Base-by-base conservation (phyloP, 2,888 invertebrate species). In the Drosophila barbarae region DNA sequence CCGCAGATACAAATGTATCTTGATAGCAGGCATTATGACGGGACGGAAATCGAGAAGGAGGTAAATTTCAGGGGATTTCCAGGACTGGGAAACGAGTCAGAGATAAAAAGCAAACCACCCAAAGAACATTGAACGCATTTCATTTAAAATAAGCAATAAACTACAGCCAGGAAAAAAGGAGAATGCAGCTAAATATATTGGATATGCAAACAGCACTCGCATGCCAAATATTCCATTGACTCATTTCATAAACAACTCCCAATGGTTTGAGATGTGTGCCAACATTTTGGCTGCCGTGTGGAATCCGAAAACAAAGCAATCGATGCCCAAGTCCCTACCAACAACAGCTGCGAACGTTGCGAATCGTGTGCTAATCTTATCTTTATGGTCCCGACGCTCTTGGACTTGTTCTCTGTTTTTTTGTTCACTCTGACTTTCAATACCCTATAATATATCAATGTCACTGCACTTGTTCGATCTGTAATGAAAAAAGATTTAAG, bases 361-460 rank as follows among this genome's bases (percentile, higher is more conserved):
- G 78, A 82, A 79, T 83, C 84, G 76, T 76, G 83, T 76, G 85
- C 83, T 82, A 82, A 82, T 82, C 83, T 83, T 74, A 83, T 84
- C 82, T 83, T 83, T 84, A 84, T 83, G 82, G 82, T 80, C 83
- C 72, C 76, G 68, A 72, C 72, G 81, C 75, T 74, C 72, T 76
- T 80, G 82, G 79, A 79, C 82, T 84, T 82, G 76, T 81, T 75
- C 76, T 71, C 59, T 57, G 60, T 54, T 49, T 71, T 65, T 26
- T 44, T 26, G 6, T 26, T 26, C 60, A 60, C 60, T 64, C 54
- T 57, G 38, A 26, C 46, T 65, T 30, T 23, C 4, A 9, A 50
- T 55, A 36, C 55, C 28, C 55, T 42, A 6, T 42, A n/a, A 5
- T 30, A 4, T 30, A 42, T 26, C 1, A 2, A 30, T 18, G 3